Evolutionary conservation across 2,797 vertebrate genomes (phyloP).

Genomic region (Nyctibius grandis): DNA sequence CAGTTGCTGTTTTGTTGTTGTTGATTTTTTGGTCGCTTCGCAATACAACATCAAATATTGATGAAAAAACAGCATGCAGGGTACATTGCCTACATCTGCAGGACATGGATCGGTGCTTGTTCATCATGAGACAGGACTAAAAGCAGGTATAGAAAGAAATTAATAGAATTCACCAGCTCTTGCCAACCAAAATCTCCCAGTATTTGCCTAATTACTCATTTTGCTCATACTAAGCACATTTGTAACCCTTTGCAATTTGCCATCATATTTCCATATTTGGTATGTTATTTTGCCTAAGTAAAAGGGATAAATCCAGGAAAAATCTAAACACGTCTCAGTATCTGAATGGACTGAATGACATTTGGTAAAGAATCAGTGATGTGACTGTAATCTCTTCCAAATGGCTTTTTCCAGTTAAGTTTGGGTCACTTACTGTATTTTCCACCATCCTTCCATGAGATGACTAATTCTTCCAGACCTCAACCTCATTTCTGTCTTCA

Average conservation of each 20-base stretch:
- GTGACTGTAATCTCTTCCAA: neutral
- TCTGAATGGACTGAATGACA: neutral
- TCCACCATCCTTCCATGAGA: neutral
- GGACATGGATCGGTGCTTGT: neutral
- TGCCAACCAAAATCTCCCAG: neutral
- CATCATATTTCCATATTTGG: neutral
- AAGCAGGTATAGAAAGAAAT: conserved; percentile 12
- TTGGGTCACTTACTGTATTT: neutral
- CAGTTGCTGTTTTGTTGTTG: neutral
- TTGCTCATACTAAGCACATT: neutral
- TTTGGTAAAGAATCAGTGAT: neutral
- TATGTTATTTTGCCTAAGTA: neutral
- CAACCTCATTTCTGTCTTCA: neutral
- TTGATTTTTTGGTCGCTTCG: neutral
- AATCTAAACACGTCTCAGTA: neutral
- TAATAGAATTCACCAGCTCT: neutral
- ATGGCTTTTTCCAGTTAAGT: neutral
- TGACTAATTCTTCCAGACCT: neutral
- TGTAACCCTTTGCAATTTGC: neutral
- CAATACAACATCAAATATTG: conserved; percentile 18
- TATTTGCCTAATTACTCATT: neutral
- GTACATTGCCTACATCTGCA: neutral
- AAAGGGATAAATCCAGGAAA: neutral
- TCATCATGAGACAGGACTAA: conserved; percentile 4
- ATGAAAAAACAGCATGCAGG: conserved; percentile 17